Conservation (phyloP, 2,113 vertebrate species). For the Epinephelus fuscoguttatus region DNA sequence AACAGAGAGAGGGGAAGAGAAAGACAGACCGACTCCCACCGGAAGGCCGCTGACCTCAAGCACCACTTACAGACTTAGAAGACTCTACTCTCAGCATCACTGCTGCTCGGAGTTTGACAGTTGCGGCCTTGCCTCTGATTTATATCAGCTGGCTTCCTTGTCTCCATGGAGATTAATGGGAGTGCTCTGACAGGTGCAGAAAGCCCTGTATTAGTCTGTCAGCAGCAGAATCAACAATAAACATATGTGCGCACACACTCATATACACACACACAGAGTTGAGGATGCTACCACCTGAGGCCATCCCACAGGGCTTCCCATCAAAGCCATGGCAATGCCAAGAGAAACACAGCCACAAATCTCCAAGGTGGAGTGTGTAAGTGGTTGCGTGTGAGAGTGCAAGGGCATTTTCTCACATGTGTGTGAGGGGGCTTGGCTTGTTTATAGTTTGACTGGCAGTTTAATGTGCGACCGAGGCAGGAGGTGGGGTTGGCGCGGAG, state of each 20-base stretch:
- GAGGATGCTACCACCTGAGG: conserved; percentile 43
- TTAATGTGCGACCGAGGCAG: conserved; percentile 76
- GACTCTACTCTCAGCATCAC: conserved; percentile 14
- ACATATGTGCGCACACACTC: background rate
- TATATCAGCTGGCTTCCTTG: conserved; percentile 71
- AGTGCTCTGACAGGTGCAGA: conserved; percentile 81
- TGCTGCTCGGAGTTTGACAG: conserved; percentile 15
- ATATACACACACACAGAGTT: conserved; percentile 21
- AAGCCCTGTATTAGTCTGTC: conserved; percentile 79
- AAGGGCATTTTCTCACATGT: conserved; percentile 50
- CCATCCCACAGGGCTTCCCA: conserved; percentile 50
- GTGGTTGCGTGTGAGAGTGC: conserved; percentile 7
- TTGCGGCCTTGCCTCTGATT: conserved; percentile 55
- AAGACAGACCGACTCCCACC: background rate
- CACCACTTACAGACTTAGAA: conserved; percentile 13
- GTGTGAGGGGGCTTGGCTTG: conserved; percentile 64
- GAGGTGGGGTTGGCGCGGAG: conserved; percentile 67
- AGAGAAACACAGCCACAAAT: conserved; percentile 54
- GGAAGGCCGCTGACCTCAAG: conserved; percentile 21
- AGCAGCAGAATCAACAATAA: conserved; percentile 72
- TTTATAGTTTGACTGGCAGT: conserved; percentile 83
- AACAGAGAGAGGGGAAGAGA: conserved; percentile 20
- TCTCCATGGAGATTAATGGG: conserved; percentile 81
- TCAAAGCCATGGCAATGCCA: conserved; percentile 49
- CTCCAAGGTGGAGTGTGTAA: conserved; percentile 37